Conservation (phyloP, 1,140 invertebrate genomes). For the Drosophila pandora region DNA sequence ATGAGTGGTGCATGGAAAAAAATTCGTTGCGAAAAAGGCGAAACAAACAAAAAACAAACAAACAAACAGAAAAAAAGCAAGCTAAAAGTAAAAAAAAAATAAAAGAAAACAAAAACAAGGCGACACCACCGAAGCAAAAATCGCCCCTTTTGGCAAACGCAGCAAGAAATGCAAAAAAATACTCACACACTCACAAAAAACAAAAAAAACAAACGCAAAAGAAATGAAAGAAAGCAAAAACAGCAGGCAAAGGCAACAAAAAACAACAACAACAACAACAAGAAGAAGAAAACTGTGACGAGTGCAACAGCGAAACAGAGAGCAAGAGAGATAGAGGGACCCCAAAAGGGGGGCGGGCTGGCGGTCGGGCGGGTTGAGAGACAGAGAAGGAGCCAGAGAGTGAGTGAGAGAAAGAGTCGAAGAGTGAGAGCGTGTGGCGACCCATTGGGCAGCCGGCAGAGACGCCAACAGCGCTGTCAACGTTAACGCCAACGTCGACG, state of each 20-base stretch:
- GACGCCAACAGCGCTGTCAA: slow-evolving; percentile 45
- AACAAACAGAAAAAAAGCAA: background rate
- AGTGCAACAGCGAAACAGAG: slow-evolving; percentile 28
- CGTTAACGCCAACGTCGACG: slow-evolving; percentile 20
- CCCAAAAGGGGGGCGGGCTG: background rate
- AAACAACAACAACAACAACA: slow-evolving; percentile 5
- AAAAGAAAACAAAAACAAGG: background rate
- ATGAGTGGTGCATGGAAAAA: background rate
- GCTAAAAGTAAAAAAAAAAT: slow-evolving; percentile 3
- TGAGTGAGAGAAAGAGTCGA: slow-evolving; percentile 9
- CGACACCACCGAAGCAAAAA: slow-evolving; percentile 58
- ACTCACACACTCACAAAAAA: slow-evolving; percentile 8
- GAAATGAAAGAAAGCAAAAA: slow-evolving; percentile 28
- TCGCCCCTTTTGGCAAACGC: slow-evolving; percentile 65
- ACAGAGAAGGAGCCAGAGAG: slow-evolving; percentile 4
- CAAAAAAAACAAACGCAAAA: slow-evolving; percentile 3
- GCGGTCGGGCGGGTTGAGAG: no score
- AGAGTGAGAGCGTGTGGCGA: slow-evolving; percentile 18
- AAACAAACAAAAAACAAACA: slow-evolving; percentile 43
- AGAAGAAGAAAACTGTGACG: slow-evolving; percentile 20
- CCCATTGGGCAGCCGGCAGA: slow-evolving; percentile 43
- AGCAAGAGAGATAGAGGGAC: slow-evolving; percentile 16
- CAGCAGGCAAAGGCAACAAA: background rate
- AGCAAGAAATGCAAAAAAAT: slow-evolving; percentile 37
- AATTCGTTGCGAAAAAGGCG: slow-evolving; percentile 42